Evolutionary conservation across 1,140 invertebrate genomes (phyloP), one percentile per base, ranked within the genome.

Genomic region (Chelonus insularis): DNA sequence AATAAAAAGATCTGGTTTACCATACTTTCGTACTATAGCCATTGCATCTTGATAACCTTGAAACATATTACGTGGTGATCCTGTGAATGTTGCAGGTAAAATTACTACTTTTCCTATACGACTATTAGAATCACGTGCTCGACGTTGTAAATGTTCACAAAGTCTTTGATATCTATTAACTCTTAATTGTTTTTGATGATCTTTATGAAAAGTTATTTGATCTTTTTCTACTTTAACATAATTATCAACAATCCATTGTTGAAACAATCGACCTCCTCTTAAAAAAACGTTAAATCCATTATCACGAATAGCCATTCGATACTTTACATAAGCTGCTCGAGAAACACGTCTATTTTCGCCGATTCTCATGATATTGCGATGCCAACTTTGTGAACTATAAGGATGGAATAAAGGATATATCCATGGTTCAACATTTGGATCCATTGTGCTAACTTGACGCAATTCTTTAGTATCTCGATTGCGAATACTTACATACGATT

Each of bases 341-440:
- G 37, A 37, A 20, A 37, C 25, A 47, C 57, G 6, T n/a, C 50
- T 20, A 50, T 4, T 21, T 16, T 34, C 21, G 9, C 20, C 1
- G 39, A 9, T 2, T 20, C n/a, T 4, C 25, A 23, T 21, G 12
- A 50, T 50, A 21, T 50, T 50, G 5, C 20, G 7, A 20, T 34
- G 43, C 57, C 57, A 59, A 14, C 57, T 45, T 37, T 14, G 21
- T 3, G 43, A 29, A 0, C 57, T 29, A 9, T 9, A 36, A 0
- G 43, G 43, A 59, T 59, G 50, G 36, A 48, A 59, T 36, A 58
- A 59, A 36, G 1, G 57, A 50, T 59, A 59, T 18, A 23, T 48
- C 43, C 57, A 59, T 4, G 57, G 45, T 37, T 59, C 57, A 1
- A 59, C 32, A 20, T 59, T 59, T 5, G 9, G 4, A 37, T n/a